Percentiles rank a stretch among this genome's conserved stretches.
Evolutionary conservation across 1,140 invertebrate species (phyloP).

Genomic region (Aphelenchoides besseyi): DNA sequence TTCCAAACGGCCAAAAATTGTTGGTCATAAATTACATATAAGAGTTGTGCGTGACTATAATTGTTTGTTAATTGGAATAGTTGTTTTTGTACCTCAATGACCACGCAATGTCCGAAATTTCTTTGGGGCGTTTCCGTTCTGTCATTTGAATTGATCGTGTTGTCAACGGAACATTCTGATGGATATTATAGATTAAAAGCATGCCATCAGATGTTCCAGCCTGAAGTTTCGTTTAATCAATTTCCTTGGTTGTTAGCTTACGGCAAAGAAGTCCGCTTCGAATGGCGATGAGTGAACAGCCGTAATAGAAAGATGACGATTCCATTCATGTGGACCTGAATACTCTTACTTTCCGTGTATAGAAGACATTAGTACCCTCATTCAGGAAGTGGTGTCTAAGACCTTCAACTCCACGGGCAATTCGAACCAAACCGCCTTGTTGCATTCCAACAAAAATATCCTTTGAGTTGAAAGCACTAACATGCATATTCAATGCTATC

Average conservation of each 20-base stretch:
- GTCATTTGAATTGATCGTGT: neutral
- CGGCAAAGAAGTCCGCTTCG: neutral
- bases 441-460: neutral
- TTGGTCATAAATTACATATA: neutral
- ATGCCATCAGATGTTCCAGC: neutral
- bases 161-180: neutral
- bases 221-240: neutral
- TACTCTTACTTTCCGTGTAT: neutral
- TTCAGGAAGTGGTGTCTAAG: neutral
- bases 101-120: neutral
- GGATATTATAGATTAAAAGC: neutral
- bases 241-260: neutral
- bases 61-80: too few relatives aligned
- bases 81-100: conserved; percentile 2
- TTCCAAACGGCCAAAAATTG: neutral
- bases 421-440: neutral
- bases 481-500: neutral
- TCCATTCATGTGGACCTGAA: neutral
- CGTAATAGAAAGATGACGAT: neutral
- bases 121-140: neutral
- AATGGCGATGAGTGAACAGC: neutral
- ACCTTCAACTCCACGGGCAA: neutral
- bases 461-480: neutral
- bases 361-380: too few relatives aligned
- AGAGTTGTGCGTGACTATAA: neutral